Evolutionary conservation across 2,113 vertebrate genomes (phyloP), one percentile per base, ranked within the genome.

Genomic region (Ranitomeya variabilis): DNA sequence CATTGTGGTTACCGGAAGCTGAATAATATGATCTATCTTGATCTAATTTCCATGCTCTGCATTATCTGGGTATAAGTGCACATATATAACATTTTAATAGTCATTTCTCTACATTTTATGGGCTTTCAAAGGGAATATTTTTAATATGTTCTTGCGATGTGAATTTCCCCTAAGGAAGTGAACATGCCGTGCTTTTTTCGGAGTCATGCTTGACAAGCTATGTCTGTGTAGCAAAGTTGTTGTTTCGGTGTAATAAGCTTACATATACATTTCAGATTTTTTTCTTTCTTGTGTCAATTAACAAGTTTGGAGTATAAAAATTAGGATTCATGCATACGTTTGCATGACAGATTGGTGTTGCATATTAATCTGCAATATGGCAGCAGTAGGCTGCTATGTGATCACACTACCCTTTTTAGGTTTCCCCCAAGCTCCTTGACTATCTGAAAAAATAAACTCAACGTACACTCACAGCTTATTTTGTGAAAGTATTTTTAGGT

Each of bases 81-180:
- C 31, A 18, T 74, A 37, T 45, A 45, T 14, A 74, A 6, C 18
- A 74, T 51, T 45, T 26, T 23, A 69, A 21, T 23, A 69, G 37
- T 18, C 37, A n/a, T 78, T 78, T 54, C 8, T n/a, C 51, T 78
- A 52, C 51, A 45, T 78, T 78, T 21, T 31, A 77, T 10, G 11
- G 54, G 51, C 51, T 54, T 78, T 78, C 26, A 82, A 10, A 82
- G 59, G 23, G 37, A 62, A 45, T 52, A 31, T 55, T 57, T 87
- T 55, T 76, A 85, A 85, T 85, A 59, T 85, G 23, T 57, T 85
- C 67, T 85, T 73, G 66, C 83, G 59, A 51, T 16, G 52, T 54
- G 83, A 73, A 85, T 85, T 85, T 74, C 54, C 26, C 18, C 23
- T 31, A 31, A 74, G 83, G 83, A 85, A 76, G 83, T 16, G 15